A percentile compares a stretch with the other conserved stretches of the same genome.
These are phyloP conservation scores for Eucidaris tribuloides DNA, from an alignment of 35 echinoderm and acorn worm species.

Conservation along the genomic window DNA sequence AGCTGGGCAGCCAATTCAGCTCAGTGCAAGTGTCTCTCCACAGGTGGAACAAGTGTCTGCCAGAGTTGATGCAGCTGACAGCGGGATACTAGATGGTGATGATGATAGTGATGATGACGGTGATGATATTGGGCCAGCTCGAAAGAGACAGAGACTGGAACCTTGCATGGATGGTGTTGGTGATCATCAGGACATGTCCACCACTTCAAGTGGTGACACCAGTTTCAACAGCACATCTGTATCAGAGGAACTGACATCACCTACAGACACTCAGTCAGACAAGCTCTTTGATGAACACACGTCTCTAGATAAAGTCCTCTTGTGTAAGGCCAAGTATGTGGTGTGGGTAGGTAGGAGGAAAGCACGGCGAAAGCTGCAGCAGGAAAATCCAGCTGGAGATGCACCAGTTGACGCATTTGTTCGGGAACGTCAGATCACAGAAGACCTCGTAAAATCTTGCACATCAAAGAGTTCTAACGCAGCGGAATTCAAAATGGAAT, in stretches of 20 bases:
- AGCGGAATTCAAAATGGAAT: not conserved
- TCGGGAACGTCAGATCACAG: not conserved
- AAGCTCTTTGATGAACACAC: not conserved
- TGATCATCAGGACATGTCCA: conserved; percentile 4
- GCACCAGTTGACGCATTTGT: not conserved
- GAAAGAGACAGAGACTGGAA: conserved; percentile 16
- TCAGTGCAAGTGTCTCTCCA: no score
- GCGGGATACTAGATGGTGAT: not conserved
- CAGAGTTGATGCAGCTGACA: not conserved
- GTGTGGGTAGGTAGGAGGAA: conserved; percentile 89
- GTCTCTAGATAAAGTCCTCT: not conserved
- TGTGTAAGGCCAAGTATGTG: conserved; percentile 41
- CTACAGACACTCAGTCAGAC: not conserved
- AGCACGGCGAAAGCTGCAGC: conserved; percentile 52
- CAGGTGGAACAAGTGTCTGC: no score
- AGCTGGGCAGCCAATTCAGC: no score
- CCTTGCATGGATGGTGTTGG: not conserved
- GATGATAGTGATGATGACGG: not conserved
- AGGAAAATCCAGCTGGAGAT: conserved; percentile 3
- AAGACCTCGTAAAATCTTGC: not conserved
- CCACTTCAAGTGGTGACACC: not conserved
- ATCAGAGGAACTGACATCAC: not conserved
- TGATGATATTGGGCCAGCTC: not conserved
- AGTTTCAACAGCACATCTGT: not conserved
- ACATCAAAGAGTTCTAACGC: no score